phyloP scores from a whole-genome alignment of 1,140 invertebrate species.

The Drosophila sulfurigaster region DNA sequence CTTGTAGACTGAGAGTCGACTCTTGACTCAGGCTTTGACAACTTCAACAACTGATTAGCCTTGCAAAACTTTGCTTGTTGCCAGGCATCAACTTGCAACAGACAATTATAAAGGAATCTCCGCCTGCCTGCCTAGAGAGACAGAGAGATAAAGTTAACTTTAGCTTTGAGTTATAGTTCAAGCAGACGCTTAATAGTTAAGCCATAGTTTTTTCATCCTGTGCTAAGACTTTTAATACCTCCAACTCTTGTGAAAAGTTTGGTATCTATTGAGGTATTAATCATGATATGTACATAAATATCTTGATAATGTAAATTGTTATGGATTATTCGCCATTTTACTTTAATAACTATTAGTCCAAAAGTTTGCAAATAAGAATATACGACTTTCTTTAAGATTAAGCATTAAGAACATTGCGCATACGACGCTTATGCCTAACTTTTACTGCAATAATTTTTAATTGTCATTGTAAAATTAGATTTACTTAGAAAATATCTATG shows the following conservation, averaged over 20 bases:
- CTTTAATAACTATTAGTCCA: no score
- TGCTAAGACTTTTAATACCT: neutral
- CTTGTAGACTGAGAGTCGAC: constrained; percentile 29
- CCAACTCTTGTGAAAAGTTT: neutral
- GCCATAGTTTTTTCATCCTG: constrained; percentile 4
- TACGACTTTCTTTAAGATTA: no score
- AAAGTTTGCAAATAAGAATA: no score
- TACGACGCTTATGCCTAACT: no score
- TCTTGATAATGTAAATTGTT: neutral
- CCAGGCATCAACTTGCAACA: constrained; percentile 18
- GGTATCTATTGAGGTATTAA: no score
- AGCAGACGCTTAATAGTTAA: constrained; percentile 7
- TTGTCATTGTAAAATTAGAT: no score
- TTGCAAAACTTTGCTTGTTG: constrained; percentile 22
- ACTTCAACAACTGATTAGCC: constrained; percentile 57
- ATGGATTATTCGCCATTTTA: no score
- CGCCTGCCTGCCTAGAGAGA: no score
- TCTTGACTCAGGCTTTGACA: constrained; percentile 25
- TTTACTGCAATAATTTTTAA: no score
- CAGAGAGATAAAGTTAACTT: constrained; percentile 4
- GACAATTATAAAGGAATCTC: constrained; percentile 24
- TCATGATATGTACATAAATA: neutral
- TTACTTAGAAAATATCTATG: no score
- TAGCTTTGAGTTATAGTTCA: neutral
- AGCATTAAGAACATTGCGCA: no score